Percentiles rank a stretch among this genome's conserved stretches.
phyloP scores from a whole-genome alignment of 2,113 vertebrate species.

The Tonatia bakeri region DNA sequence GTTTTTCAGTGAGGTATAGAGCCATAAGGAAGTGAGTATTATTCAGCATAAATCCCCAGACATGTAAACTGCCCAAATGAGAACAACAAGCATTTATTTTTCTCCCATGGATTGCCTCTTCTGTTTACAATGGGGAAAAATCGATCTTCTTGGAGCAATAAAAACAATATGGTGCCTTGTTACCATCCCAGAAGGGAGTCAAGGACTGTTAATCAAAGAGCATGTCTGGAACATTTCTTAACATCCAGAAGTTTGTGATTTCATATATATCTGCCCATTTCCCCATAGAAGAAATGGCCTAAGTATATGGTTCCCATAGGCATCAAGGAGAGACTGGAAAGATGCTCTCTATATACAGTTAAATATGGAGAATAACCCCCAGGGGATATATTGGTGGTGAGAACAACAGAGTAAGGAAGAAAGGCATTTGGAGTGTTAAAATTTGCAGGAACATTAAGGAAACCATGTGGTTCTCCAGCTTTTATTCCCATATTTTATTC shows the following conservation, averaged over 20 bases:
- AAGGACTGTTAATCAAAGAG: not conserved
- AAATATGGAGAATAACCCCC: not conserved
- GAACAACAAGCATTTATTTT: conserved; percentile 22
- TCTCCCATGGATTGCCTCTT: not conserved
- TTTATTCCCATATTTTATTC: not conserved
- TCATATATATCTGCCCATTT: conserved; percentile 20
- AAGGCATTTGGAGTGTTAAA: not conserved
- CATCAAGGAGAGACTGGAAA: not conserved
- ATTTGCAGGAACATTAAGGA: not conserved
- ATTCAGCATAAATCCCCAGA: not conserved
- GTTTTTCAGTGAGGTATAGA: not conserved
- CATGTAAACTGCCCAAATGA: conserved; percentile 32
- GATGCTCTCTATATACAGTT: not conserved
- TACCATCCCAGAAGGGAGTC: not conserved
- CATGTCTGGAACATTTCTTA: conserved; percentile 33
- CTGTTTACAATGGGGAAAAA: not conserved
- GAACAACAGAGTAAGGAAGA: not conserved
- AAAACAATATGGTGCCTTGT: not conserved
- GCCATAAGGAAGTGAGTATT: conserved; percentile 21
- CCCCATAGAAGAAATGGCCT: not conserved
- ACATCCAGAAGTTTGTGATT: not conserved
- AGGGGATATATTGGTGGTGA: not conserved
- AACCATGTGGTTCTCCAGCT: not conserved
- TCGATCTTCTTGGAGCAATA: conserved; percentile 9
- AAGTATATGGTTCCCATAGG: not conserved